Percentiles rank a stretch among this genome's conserved stretches.
Conservation (phyloP, 2,888 invertebrate genomes). For the Sminthurinus aureus region DNA sequence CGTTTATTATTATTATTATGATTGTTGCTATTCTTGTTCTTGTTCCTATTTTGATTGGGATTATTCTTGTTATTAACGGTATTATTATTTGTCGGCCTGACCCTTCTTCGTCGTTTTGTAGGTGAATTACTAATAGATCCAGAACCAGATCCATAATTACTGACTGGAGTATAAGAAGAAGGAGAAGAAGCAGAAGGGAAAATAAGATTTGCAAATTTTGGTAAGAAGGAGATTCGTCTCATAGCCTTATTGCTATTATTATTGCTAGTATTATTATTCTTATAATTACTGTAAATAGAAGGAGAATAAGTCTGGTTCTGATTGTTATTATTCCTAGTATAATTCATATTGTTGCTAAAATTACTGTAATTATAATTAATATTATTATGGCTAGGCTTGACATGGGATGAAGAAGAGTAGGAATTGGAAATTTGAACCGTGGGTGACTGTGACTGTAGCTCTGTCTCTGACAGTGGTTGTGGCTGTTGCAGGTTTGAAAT, state of each 20-base stretch:
- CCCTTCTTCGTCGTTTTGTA: neutral
- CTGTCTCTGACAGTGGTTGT: conserved; percentile 5
- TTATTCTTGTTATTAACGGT: neutral
- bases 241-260: neutral
- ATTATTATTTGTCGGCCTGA: neutral
- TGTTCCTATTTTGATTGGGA: neutral
- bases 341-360: neutral
- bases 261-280: neutral
- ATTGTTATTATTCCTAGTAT: neutral
- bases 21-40: neutral
- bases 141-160: neutral
- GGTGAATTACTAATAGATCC: neutral
- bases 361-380: neutral
- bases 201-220: neutral
- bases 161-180: neutral
- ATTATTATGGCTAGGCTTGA: conserved; percentile 13
- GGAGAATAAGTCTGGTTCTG: neutral
- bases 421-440: conserved; percentile 32
- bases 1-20: too few relatives aligned
- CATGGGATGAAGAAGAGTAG: conserved; percentile 36
- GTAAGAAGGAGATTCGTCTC: neutral
- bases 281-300: neutral
- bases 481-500: neutral
- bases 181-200: conserved; percentile 2
- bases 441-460: neutral